Evolutionary conservation across 2,888 invertebrate genomes (phyloP).

Genomic region (Druceiella hillmani): DNA sequence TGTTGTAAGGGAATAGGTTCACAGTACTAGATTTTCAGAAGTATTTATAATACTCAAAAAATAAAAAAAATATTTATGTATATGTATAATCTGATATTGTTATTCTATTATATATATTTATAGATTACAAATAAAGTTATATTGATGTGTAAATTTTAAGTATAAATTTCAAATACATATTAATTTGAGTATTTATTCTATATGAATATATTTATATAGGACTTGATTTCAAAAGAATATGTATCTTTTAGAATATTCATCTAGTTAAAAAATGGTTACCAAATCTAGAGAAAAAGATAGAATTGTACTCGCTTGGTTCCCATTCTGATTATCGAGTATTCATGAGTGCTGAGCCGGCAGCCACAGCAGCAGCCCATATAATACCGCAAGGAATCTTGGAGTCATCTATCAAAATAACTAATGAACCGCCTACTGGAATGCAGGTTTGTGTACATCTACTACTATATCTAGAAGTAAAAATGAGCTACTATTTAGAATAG

Average conservation of each 20-base stretch:
- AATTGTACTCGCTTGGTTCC: slow-evolving; percentile 74
- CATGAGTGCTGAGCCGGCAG: slow-evolving; percentile 92
- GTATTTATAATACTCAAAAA: too few relatives aligned
- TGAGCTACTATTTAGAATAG: too few relatives aligned
- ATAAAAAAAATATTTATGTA: too few relatives aligned
- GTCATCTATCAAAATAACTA: slow-evolving; percentile 95
- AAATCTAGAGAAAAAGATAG: slow-evolving; percentile 84
- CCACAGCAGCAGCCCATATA: slow-evolving; percentile 80
- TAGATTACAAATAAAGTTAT: too few relatives aligned
- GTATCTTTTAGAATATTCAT: slow-evolving; percentile 74
- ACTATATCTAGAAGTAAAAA: too few relatives aligned
- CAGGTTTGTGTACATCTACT: slow-evolving; percentile 34
- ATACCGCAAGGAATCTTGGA: slow-evolving; percentile 95
- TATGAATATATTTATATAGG: neutral
- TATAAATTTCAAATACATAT: too few relatives aligned
- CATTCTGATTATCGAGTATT: slow-evolving; percentile 81
- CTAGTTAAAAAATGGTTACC: slow-evolving; percentile 93
- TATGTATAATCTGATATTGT: too few relatives aligned
- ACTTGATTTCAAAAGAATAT: slow-evolving; percentile 4
- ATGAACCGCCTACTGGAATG: slow-evolving; percentile 97
- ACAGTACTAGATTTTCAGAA: too few relatives aligned
- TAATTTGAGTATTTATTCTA: too few relatives aligned
- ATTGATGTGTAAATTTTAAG: too few relatives aligned
- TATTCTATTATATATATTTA: too few relatives aligned
- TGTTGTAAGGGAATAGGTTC: too few relatives aligned